Conservation (phyloP, 92 coral and sea anemone species). For the Phenganax stokvisi region DNA sequence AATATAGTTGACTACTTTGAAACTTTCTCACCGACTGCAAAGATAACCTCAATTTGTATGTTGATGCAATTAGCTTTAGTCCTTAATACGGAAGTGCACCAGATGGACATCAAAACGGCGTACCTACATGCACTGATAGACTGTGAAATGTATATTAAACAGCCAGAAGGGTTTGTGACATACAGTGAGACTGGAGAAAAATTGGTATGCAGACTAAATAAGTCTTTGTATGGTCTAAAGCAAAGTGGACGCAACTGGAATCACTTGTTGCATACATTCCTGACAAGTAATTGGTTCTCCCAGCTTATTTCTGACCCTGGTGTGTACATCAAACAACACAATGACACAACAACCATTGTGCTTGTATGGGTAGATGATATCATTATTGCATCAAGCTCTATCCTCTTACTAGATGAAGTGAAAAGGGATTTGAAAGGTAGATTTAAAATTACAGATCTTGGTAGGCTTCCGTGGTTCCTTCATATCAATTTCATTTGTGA, state of each 20-base stretch:
- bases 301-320: neutral
- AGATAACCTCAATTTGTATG: conserved; percentile 30
- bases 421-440: neutral
- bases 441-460: conserved; percentile 53
- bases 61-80: conserved; percentile 17
- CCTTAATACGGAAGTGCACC: neutral
- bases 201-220: conserved; percentile 14
- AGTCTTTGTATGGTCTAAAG: conserved; percentile 26
- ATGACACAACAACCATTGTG: too few species aligned
- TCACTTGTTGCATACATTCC: conserved; percentile 17
- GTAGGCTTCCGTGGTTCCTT: conserved; percentile 40
- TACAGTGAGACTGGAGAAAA: conserved; percentile 7
- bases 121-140: conserved; percentile 6
- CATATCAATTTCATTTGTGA: conserved; percentile 38
- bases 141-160: conserved; percentile 26
- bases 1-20: conserved; percentile 37
- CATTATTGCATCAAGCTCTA: too few species aligned
- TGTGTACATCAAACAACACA: neutral
- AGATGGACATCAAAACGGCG: conserved; percentile 26
- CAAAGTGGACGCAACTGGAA: conserved; percentile 40
- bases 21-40: conserved; percentile 46
- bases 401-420: too few species aligned
- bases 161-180: neutral
- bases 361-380: too few species aligned
- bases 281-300: neutral